These are phyloP conservation scores for Epistrophella euchroma DNA, from an alignment of 2,888 invertebrate species.

Conservation along the genomic window DNA sequence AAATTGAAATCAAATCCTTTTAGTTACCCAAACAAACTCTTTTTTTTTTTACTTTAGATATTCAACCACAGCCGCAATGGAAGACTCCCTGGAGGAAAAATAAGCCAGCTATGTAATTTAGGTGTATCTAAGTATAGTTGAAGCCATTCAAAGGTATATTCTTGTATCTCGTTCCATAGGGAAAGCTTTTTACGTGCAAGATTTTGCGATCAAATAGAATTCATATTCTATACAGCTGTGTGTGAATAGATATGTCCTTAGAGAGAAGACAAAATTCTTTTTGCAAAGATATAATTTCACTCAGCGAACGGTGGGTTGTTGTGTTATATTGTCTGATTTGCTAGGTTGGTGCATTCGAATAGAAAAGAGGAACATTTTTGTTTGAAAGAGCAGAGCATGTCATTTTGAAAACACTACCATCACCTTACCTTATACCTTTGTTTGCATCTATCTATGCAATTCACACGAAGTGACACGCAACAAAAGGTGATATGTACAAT, in stretches of 20 bases:
- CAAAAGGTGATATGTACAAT: neutral
- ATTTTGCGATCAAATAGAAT: slow-evolving; percentile 18
- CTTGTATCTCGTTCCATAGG: neutral
- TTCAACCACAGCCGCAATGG: neutral
- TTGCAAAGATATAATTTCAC: slow-evolving; percentile 29
- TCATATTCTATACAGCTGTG: neutral
- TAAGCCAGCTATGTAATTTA: neutral
- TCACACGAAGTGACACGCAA: neutral
- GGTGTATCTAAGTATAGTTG: neutral
- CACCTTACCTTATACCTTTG: neutral
- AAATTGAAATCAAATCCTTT: slow-evolving; percentile 63
- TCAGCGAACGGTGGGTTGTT: no score
- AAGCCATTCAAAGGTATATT: neutral
- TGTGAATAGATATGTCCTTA: neutral
- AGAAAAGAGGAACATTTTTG: neutral
- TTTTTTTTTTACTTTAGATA: neutral
- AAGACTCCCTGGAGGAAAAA: neutral
- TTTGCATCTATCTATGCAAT: neutral
- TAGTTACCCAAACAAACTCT: slow-evolving; percentile 30
- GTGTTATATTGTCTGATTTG: neutral
- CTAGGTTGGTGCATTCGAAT: neutral
- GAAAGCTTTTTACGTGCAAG: slow-evolving; percentile 11
- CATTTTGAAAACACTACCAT: slow-evolving; percentile 12
- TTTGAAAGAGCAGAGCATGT: neutral
- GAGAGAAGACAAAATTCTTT: slow-evolving; percentile 30